Conservation (phyloP, 1,140 invertebrate species). For the Cataglyphis hispanica region DNA sequence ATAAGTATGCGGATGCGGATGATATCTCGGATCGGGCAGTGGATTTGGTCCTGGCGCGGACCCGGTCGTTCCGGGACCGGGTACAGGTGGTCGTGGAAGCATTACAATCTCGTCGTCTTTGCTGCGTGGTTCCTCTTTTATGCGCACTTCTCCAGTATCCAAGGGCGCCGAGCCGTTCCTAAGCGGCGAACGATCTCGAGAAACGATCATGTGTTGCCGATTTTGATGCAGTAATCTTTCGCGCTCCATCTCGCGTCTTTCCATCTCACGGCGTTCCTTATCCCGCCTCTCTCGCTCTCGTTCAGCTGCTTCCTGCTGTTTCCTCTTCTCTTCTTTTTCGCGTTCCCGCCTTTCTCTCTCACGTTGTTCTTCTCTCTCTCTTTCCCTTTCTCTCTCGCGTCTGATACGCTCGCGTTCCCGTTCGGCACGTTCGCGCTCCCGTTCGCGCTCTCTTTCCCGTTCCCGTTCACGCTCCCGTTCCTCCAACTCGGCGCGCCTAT, state of each 20-base stretch:
- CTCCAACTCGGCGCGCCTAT: constrained; percentile 88
- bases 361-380: constrained; percentile 83
- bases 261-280: constrained; percentile 89
- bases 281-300: constrained; percentile 84
- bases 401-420: constrained; percentile 83
- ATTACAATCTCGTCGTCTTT: constrained; percentile 89
- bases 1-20: constrained; percentile 83
- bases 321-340: constrained; percentile 88
- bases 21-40: constrained; percentile 81
- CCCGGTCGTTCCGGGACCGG: constrained; percentile 73
- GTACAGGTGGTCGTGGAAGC: constrained; percentile 86
- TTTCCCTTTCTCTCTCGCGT: constrained; percentile 84
- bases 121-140: constrained; percentile 89
- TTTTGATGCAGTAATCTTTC: constrained; percentile 88
- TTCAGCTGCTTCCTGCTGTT: constrained; percentile 88
- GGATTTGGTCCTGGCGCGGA: constrained; percentile 77
- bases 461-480: constrained; percentile 87
- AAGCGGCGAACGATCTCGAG: constrained; percentile 90
- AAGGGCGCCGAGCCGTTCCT: constrained; percentile 88
- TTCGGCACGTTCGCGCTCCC: constrained; percentile 84
- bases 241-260: constrained; percentile 90
- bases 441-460: constrained; percentile 85
- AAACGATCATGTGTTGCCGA: constrained; percentile 84
- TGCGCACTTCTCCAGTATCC: constrained; percentile 86
- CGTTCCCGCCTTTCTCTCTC: constrained; percentile 86